phyloP scores from a whole-genome alignment of 1,140 invertebrate genomes.

The Pinna nobilis region DNA sequence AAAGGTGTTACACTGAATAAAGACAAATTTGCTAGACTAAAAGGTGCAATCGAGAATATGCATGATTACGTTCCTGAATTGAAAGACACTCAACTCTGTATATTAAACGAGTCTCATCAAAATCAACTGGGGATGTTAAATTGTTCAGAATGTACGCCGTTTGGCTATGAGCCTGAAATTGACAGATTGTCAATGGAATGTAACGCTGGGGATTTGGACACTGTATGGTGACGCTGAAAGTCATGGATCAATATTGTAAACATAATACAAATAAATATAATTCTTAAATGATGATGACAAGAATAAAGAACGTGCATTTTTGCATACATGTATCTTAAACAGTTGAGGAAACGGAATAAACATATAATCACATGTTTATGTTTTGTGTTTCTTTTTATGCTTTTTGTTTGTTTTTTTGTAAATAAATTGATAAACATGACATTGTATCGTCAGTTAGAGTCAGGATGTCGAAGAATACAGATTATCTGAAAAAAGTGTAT shows the following conservation, averaged over 20 bases:
- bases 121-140: constrained; percentile 3
- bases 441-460: background rate
- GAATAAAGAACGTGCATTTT: too few species aligned
- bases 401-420: background rate
- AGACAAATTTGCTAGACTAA: background rate
- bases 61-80: constrained; percentile 29
- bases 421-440: background rate
- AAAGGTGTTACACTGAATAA: constrained; percentile 18
- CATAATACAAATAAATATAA: too few species aligned
- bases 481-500: constrained; percentile 10
- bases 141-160: constrained; percentile 27
- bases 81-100: background rate
- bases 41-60: constrained; percentile 9
- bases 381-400: too few species aligned
- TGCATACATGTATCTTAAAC: too few species aligned
- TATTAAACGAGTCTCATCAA: constrained; percentile 6
- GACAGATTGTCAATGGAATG: constrained; percentile 18
- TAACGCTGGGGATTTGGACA: background rate
- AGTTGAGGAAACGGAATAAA: too few species aligned
- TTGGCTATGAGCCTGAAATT: background rate
- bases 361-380: too few species aligned
- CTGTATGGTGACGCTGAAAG: too few species aligned
- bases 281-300: too few species aligned
- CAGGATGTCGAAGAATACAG: constrained; percentile 8
- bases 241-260: too few species aligned